Base-by-base conservation (phyloP, 1,140 invertebrate genomes). In the Apolygus lucorum region DNA sequence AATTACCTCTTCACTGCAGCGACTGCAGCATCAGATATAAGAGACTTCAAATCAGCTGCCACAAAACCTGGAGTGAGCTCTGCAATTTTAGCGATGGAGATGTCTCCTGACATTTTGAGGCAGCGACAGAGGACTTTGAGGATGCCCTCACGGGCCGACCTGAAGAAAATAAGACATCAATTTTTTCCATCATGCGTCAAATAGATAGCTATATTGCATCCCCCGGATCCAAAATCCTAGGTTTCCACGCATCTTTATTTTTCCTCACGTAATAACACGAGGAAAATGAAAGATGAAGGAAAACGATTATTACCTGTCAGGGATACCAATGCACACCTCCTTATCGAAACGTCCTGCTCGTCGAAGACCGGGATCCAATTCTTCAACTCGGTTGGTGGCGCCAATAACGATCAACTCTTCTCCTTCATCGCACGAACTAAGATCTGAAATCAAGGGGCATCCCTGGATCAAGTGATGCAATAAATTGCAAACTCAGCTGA, bases 1-100 rank as follows among this genome's bases (percentile, higher is more conserved):
- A 68, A 52, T 76, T 77, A 83, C 81, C 84, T 83, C 73, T 93
- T 90, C 0, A 96, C 87, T 26, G 95, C 93, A 73, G 86, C 84
- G 77, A 93, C 89, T 2, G 91, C 90, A 28, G 95, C 92, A 81
- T 96, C 91, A 72, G 89, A 85, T 1, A 90, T 87, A 29, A 98
- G 80, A 0, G 93, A 89, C 75, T 89, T 85, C 26, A 99, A 82
- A 85, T 99, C 97, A 13, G 93, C 95, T 24, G 95, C 96, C 34
- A 98, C 95, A 84, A 90, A 99, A n/a, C 96, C 96, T 8, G 96
- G 96, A 29, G 94, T 97, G 25, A 89, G 80, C 74, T 88, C 85
- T 27, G 94, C 92, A 62, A 99, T 80, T 34, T 81, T 79, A 70
- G 84, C 78, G 72, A 88, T 86, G 77, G 90, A 85, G 73, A 96